phyloP scores from a whole-genome alignment of 2,888 invertebrate species.

The Drosophila mercatorum region DNA sequence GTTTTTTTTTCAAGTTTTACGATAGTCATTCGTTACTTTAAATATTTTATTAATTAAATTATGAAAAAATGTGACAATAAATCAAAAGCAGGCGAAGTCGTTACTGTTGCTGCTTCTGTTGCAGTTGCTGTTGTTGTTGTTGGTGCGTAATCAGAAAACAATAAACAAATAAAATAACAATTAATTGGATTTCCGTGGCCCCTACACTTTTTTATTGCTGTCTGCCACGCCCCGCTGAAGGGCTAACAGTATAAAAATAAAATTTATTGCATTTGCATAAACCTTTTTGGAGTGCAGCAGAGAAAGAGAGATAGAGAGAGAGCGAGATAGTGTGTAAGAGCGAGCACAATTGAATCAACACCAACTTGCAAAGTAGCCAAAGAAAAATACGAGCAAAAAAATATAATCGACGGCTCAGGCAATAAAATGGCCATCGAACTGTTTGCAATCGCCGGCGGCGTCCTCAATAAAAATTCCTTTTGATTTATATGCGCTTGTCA shows the following conservation, averaged over 20 bases:
- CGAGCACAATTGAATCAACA: constrained; percentile 69
- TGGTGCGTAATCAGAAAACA: constrained; percentile 73
- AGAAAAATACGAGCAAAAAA: constrained; percentile 47
- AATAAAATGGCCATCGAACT: constrained; percentile 68
- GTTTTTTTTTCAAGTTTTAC: constrained; percentile 5
- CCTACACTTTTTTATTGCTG: constrained; percentile 15
- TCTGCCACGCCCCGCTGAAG: constrained; percentile 17
- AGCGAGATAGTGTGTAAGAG: constrained; percentile 7
- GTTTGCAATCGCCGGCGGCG: constrained; percentile 67
- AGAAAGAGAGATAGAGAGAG: background rate
- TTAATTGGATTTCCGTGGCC: constrained; percentile 73
- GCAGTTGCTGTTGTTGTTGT: constrained; percentile 24
- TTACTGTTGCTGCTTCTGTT: constrained; percentile 19
- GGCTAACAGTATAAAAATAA: constrained; percentile 73
- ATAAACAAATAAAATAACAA: constrained; percentile 81
- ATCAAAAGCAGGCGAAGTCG: constrained; percentile 43
- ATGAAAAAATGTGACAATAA: constrained; percentile 57
- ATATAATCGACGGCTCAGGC: constrained; percentile 54
- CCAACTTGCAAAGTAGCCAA: constrained; percentile 65
- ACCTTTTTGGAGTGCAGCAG: constrained; percentile 44
- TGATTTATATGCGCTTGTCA: constrained; percentile 64
- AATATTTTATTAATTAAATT: constrained; percentile 69
- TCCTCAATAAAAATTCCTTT: constrained; percentile 66
- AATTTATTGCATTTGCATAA: constrained; percentile 81
- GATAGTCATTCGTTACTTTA: constrained; percentile 26